phyloP scores from a whole-genome alignment of 2,113 vertebrate species.

The Naja naja region DNA sequence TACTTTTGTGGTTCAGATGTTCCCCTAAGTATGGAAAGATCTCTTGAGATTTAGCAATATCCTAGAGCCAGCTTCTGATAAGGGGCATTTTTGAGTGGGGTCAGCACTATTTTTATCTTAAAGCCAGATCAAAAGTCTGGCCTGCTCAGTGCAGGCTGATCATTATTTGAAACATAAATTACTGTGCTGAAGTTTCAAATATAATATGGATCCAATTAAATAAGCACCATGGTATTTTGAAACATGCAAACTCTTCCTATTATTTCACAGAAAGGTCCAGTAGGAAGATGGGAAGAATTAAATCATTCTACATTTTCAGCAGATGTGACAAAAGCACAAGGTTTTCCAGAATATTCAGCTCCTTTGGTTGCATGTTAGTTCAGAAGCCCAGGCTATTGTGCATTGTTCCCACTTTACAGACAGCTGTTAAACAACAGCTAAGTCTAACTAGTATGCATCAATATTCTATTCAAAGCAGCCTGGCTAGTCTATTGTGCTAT shows the following conservation, averaged over 20 bases:
- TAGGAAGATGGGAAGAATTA: background rate
- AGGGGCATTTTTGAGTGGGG: background rate
- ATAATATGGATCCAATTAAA: background rate
- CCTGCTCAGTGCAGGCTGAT: background rate
- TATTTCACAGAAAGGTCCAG: background rate
- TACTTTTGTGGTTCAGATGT: background rate
- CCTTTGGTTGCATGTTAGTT: background rate
- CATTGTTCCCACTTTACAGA: constrained; percentile 2
- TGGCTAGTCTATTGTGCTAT: background rate
- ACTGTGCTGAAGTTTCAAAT: background rate
- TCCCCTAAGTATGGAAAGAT: background rate
- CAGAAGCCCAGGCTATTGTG: background rate
- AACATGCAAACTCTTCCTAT: background rate
- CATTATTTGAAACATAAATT: background rate
- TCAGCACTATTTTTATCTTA: background rate
- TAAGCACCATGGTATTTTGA: background rate
- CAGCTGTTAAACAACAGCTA: constrained; percentile 1
- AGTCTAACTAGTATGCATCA: background rate
- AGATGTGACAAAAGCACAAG: background rate
- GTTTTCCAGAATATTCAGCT: background rate
- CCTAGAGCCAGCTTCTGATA: background rate
- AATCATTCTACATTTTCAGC: background rate
- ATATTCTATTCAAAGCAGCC: constrained; percentile 5
- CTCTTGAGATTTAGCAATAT: background rate
- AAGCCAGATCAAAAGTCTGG: background rate